These are phyloP conservation scores for Ciona savignyi DNA, from an alignment of 23 tunicate species.

Conservation along the genomic window DNA sequence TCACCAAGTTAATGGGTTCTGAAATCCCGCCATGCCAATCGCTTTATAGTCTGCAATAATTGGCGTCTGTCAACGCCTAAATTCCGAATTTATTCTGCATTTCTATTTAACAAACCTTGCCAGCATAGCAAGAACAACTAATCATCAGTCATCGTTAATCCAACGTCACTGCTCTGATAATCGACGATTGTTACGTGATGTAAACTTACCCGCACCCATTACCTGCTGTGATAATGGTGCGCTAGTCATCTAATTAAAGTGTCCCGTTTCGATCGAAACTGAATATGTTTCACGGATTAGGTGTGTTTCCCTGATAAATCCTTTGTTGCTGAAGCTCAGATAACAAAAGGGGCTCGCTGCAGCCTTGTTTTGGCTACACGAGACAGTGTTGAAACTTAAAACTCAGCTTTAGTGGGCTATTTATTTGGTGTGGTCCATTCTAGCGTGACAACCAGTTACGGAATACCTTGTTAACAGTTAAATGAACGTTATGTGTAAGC, in stretches of 20 bases:
- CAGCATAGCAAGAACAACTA: background rate
- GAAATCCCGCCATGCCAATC: background rate
- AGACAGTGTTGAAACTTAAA: background rate
- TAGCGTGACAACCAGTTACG: too few species aligned
- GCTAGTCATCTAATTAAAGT: background rate
- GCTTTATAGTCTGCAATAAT: too few species aligned
- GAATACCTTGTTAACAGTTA: too few species aligned
- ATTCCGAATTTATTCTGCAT: background rate
- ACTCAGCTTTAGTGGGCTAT: too few species aligned
- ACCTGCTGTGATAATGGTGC: background rate
- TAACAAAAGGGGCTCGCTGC: background rate
- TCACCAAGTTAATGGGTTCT: too few species aligned
- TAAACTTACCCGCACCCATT: background rate
- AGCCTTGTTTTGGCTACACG: background rate
- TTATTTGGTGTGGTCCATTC: too few species aligned
- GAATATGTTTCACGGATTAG: background rate
- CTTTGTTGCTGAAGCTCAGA: background rate
- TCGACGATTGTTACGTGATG: background rate
- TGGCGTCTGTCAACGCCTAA: background rate
- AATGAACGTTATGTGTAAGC: too few species aligned
- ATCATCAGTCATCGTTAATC: background rate
- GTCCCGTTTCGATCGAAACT: background rate
- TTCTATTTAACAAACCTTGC: background rate
- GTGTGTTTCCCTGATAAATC: background rate
- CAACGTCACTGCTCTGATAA: conserved; percentile 1